These are phyloP conservation scores for Nanorana parkeri DNA, from an alignment of 2,113 vertebrate genomes.

Conservation along the genomic window DNA sequence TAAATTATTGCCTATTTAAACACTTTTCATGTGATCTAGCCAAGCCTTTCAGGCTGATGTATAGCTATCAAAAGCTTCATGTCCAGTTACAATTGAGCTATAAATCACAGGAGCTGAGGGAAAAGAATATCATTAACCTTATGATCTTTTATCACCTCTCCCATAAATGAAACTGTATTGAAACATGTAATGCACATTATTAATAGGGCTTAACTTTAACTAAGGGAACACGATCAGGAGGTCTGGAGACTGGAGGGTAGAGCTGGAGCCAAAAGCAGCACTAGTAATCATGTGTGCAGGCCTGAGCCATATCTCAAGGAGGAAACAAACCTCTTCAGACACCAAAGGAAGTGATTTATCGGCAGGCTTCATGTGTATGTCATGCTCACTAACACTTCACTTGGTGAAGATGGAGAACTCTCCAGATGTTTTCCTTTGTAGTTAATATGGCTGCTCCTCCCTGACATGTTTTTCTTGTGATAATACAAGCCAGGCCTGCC, in stretches of 20 bases:
- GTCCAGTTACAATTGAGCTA: slow-evolving; percentile 57
- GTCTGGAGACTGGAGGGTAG: slow-evolving; percentile 47
- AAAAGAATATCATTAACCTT: slow-evolving; percentile 51
- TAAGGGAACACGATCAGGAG: slow-evolving; percentile 55
- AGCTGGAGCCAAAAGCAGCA: neutral
- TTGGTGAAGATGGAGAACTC: neutral
- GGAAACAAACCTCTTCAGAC: neutral
- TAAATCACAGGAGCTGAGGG: slow-evolving; percentile 59
- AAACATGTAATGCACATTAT: slow-evolving; percentile 45
- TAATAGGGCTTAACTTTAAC: slow-evolving; percentile 53
- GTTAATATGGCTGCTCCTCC: neutral
- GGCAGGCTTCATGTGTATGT: neutral
- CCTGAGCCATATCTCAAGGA: neutral
- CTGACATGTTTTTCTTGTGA: neutral
- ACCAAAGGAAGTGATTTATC: slow-evolving; percentile 3
- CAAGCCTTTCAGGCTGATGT: neutral
- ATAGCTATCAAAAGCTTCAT: slow-evolving; percentile 60
- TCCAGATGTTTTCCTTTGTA: slow-evolving; percentile 21
- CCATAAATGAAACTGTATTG: slow-evolving; percentile 45
- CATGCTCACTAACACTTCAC: neutral
- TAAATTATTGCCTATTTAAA: neutral
- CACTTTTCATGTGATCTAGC: neutral
- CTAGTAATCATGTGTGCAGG: neutral
- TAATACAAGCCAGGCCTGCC: neutral
- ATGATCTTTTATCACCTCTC: slow-evolving; percentile 22